Percentiles rank a stretch among this genome's conserved stretches.
These are phyloP conservation scores for Morinoia aosen DNA, from an alignment of 2,888 invertebrate species.

Conservation along the genomic window DNA sequence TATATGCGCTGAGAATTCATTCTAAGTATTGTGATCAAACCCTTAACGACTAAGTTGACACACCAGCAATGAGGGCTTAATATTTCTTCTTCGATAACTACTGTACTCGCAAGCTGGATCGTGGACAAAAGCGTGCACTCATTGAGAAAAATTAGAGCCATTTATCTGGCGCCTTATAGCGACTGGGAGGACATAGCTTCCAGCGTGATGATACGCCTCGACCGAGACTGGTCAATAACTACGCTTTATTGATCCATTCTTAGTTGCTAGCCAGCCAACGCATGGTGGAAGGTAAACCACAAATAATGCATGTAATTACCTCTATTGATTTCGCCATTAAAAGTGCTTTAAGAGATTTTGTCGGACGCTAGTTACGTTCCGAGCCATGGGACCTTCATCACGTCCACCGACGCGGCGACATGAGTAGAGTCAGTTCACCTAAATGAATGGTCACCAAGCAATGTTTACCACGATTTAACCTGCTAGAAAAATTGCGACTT, in stretches of 20 bases:
- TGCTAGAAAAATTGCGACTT: not conserved
- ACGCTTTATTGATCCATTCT: constrained; percentile 13
- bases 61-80: not conserved
- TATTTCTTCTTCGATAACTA: constrained; percentile 22
- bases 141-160: constrained; percentile 39
- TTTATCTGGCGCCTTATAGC: not conserved
- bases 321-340: constrained; percentile 44
- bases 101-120: not conserved
- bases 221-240: constrained; percentile 37
- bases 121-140: constrained; percentile 36
- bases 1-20: not conserved
- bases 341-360: constrained; percentile 21
- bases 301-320: constrained; percentile 51
- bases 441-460: not conserved
- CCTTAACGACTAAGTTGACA: not conserved
- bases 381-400: constrained; percentile 1
- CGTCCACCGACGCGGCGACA: not conserved
- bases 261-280: constrained; percentile 24
- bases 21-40: not conserved
- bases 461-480: not conserved
- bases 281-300: constrained; percentile 29
- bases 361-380: not conserved
- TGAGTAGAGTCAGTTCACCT: not conserved
- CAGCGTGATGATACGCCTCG: constrained; percentile 28
- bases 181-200: not conserved